Base-by-base conservation (phyloP, 2,113 vertebrate species). In the Platycercus adscitus region DNA sequence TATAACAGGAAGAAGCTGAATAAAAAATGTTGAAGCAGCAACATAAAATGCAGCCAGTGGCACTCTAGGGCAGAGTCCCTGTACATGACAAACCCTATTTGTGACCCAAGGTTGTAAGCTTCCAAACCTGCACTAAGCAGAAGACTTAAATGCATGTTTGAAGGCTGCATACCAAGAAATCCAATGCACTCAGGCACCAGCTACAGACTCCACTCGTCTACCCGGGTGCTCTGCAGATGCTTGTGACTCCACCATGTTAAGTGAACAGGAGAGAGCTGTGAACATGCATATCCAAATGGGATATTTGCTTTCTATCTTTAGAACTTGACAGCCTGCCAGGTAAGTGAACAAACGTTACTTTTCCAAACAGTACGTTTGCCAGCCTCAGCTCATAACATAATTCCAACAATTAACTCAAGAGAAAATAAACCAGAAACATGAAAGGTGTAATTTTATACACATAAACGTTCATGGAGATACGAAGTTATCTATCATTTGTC, bases 31-130 rank as follows among this genome's bases (percentile, higher is more conserved):
- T 69, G 88, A 86, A 92, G 88, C 72, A 81, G 92, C 77, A 92
- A 87, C 94, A 94, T 50, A 69, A 93, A 96, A 94, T 2, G 10
- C 86, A 89, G 90, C 77, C 65, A 81, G 52, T 65, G 72, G 77
- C 86, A 88, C 17, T 75, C 61, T 1, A 77, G 37, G 73, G 61
- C 83, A 86, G 60, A 55, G 86, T 63, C 60, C 63, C 47, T 66
- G 69, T 6, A 24, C 44, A 24, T 24, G 77, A 91, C 72, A 96
- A 91, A 64, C 43, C 52, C 47, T 84, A 46, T 75, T 78, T 91
- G 76, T 71, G 89, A 94, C 80, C 47, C 77, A 88, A 21, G 43
- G 50, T 13, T 88, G 52, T 10, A 81, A 71, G 69, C 16, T 88
- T 78, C 81, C 64, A 72, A 52, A 71, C 9, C 26, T 72, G 55